Conservation (phyloP, 2,888 invertebrate genomes). For the Synergus laeviventris region DNA sequence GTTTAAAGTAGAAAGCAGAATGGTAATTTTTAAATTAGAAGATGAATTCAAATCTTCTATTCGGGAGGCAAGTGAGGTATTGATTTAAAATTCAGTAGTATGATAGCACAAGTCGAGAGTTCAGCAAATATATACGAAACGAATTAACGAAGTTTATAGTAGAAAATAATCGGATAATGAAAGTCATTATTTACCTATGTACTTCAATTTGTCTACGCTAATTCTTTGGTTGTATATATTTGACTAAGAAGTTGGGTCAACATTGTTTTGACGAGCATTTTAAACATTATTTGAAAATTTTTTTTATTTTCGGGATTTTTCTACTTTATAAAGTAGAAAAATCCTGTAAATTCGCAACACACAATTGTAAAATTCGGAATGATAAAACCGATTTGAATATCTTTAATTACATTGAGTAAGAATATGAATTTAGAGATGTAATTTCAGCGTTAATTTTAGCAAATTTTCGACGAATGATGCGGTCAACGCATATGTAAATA, state of each 20-base stretch:
- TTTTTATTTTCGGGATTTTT: too few species aligned
- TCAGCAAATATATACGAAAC: constrained; percentile 12
- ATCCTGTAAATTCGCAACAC: too few species aligned
- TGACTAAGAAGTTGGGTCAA: too few species aligned
- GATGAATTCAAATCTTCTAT: too few species aligned
- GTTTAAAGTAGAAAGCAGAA: too few species aligned
- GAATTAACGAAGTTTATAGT: background rate
- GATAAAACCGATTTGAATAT: too few species aligned
- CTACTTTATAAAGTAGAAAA: too few species aligned
- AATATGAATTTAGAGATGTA: background rate
- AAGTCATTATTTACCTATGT: constrained; percentile 25
- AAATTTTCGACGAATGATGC: background rate
- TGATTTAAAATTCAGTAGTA: constrained; percentile 7
- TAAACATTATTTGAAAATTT: too few species aligned
- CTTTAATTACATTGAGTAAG: background rate
- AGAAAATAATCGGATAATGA: constrained; percentile 18
- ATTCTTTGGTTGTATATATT: background rate
- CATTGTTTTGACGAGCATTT: too few species aligned
- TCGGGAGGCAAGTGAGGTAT: background rate
- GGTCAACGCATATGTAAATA: background rate
- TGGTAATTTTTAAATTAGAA: too few species aligned
- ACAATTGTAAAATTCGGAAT: too few species aligned
- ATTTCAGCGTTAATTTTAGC: constrained; percentile 18
- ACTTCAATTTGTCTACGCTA: constrained; percentile 7
- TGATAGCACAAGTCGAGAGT: background rate